Conservation (phyloP, 2,113 vertebrate species). For the Cyanoramphus novaezelandiae region DNA sequence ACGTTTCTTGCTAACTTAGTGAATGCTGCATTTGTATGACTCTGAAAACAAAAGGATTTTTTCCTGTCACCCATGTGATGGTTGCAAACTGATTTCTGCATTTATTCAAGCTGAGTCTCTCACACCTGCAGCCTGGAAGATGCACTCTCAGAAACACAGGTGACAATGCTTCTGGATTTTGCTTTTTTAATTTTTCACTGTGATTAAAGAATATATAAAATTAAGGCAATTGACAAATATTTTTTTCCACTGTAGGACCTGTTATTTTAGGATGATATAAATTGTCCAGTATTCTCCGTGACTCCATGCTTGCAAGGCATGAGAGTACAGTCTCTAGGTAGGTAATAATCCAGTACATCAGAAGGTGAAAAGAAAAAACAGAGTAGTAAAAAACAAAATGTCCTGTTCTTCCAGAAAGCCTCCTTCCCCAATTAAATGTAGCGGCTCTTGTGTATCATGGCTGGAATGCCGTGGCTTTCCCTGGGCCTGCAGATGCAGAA, state of each 20-base stretch:
- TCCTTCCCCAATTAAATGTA: neutral
- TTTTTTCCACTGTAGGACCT: neutral
- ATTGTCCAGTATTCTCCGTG: neutral
- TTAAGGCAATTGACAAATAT: neutral
- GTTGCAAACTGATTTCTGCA: neutral
- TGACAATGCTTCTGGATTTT: neutral
- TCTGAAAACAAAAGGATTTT: neutral
- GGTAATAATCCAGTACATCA: neutral
- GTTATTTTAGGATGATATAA: neutral
- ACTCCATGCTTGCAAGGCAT: neutral
- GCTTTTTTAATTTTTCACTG: neutral
- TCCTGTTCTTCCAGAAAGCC: neutral
- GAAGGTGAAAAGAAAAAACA: neutral
- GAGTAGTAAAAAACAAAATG: neutral
- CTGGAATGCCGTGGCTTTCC: neutral
- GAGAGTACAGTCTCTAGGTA: neutral
- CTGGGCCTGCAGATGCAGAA: neutral
- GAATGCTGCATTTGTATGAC: neutral
- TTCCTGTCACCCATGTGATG: neutral
- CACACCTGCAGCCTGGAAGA: neutral
- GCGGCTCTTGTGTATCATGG: neutral
- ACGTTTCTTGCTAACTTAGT: conserved; percentile 1
- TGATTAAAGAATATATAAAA: neutral
- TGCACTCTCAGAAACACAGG: neutral
- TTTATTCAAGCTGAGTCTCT: neutral